phyloP scores from a whole-genome alignment of 2,797 vertebrate species.

The Geotria australis region DNA sequence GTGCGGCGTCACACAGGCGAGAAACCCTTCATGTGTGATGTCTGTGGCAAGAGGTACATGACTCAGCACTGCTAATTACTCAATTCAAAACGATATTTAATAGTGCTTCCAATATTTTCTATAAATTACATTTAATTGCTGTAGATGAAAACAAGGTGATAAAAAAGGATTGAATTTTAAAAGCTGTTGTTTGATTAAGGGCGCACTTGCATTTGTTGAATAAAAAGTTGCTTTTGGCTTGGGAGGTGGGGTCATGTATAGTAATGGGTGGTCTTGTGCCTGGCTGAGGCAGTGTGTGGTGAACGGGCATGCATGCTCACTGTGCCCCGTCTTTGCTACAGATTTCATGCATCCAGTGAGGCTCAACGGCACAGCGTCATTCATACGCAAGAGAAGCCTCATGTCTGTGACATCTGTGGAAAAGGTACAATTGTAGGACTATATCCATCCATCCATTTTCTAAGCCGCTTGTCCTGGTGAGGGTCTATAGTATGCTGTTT shows the following conservation, averaged over 20 bases:
- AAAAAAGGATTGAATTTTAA: not conserved
- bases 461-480: too few relatives aligned
- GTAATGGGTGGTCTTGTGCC: not conserved
- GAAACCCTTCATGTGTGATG: constrained; percentile 88
- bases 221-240: not conserved
- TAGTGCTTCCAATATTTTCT: too few relatives aligned
- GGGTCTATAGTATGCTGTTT: not conserved
- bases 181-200: constrained; percentile 1
- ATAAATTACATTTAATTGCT: too few relatives aligned
- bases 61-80: not conserved
- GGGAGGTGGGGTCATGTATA: not conserved
- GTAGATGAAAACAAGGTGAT: not conserved
- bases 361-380: constrained; percentile 84
- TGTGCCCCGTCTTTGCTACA: constrained; percentile 6
- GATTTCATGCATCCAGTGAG: constrained; percentile 79
- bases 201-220: too few relatives aligned
- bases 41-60: constrained; percentile 76
- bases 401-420: constrained; percentile 81
- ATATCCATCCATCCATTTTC: too few relatives aligned
- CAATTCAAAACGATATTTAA: too few relatives aligned
- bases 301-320: not conserved
- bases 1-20: constrained; percentile 77
- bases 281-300: not conserved
- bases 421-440: constrained; percentile 23
- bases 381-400: constrained; percentile 77